phyloP scores from a whole-genome alignment of 2,888 invertebrate species.

The Drosophila borealis region DNA sequence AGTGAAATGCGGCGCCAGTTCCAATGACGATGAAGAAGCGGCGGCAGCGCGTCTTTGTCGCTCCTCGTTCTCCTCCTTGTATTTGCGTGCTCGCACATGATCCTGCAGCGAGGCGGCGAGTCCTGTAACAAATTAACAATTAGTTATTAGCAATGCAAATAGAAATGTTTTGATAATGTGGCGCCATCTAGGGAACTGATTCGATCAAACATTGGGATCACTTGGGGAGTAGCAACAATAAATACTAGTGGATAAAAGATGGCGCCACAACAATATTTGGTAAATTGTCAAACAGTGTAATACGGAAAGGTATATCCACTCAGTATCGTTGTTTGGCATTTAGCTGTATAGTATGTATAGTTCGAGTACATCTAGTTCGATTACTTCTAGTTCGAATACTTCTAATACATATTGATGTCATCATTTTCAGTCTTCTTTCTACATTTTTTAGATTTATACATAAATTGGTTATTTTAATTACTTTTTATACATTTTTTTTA shows the following conservation, averaged over 20 bases:
- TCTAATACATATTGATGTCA: slow-evolving; percentile 27
- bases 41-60: slow-evolving; percentile 83
- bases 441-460: slow-evolving; percentile 19
- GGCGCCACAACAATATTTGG: slow-evolving; percentile 9
- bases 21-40: slow-evolving; percentile 59
- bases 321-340: slow-evolving; percentile 3
- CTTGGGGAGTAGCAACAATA: not conserved
- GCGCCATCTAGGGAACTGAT: slow-evolving; percentile 7
- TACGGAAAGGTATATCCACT: slow-evolving; percentile 4
- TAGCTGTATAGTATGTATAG: not conserved
- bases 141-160: slow-evolving; percentile 1
- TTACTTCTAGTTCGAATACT: slow-evolving; percentile 20
- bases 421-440: slow-evolving; percentile 32
- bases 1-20: slow-evolving; percentile 54
- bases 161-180: not conserved
- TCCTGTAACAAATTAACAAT: slow-evolving; percentile 85
- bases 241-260: slow-evolving; percentile 4
- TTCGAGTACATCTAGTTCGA: slow-evolving; percentile 3
- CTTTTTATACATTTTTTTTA: not conserved
- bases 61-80: slow-evolving; percentile 86
- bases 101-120: slow-evolving; percentile 93
- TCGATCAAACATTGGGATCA: not conserved
- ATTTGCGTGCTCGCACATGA: slow-evolving; percentile 89
- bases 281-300: slow-evolving; percentile 4
- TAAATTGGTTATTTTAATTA: slow-evolving; percentile 18